Conservation (phyloP, 2,113 vertebrate species). For the Corythaixoides concolor region DNA sequence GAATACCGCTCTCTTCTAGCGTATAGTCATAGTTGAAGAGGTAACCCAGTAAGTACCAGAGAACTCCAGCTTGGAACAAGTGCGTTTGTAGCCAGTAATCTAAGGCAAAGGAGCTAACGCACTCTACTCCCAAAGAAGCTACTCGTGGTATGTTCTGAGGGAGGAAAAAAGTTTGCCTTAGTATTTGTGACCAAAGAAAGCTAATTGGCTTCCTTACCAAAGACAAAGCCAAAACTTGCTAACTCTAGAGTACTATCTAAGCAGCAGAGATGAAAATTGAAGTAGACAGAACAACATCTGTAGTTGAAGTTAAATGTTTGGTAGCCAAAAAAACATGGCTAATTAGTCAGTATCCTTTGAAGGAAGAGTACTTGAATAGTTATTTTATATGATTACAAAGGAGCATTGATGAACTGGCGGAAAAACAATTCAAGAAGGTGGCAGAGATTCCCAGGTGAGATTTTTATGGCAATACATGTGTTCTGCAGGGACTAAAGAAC, state of each 20-base stretch:
- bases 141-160: constrained; percentile 87
- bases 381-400: neutral
- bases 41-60: constrained; percentile 93
- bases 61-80: constrained; percentile 91
- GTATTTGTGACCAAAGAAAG: neutral
- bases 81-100: constrained; percentile 97
- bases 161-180: neutral
- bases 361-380: neutral
- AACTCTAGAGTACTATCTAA: neutral
- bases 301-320: neutral
- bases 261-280: neutral
- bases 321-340: neutral
- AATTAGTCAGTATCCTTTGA: neutral
- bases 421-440: neutral
- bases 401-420: neutral
- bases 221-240: neutral
- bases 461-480: neutral
- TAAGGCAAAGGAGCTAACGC: constrained; percentile 93
- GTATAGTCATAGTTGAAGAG: constrained; percentile 98
- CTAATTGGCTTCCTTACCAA: neutral
- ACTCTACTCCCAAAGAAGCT: constrained; percentile 88
- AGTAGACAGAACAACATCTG: neutral
- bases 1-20: constrained; percentile 95
- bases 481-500: neutral
- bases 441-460: neutral